Conservation (phyloP, 2,113 vertebrate species). For the Crotalus helleri region DNA sequence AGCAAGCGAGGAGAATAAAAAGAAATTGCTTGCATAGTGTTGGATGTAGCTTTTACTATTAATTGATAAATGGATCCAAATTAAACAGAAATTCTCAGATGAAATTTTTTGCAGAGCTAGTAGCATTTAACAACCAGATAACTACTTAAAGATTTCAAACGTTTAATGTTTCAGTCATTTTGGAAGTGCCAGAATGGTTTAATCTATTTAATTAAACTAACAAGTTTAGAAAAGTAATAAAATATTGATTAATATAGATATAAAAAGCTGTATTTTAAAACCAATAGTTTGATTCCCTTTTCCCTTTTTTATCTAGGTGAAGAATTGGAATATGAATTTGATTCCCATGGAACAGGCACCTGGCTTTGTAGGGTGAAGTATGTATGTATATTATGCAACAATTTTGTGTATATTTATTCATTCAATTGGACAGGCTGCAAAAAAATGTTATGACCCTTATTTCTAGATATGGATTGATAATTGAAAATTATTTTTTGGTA, state of each 20-base stretch:
- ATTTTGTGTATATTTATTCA: background rate
- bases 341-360: slow-evolving; percentile 86
- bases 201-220: background rate
- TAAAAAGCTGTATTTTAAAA: background rate
- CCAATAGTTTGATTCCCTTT: background rate
- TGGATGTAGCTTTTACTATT: background rate
- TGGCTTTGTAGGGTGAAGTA: slow-evolving; percentile 97
- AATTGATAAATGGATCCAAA: background rate
- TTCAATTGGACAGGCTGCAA: slow-evolving; percentile 5
- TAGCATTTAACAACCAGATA: background rate
- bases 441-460: background rate
- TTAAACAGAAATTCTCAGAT: background rate
- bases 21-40: background rate
- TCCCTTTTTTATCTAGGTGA: slow-evolving; percentile 75
- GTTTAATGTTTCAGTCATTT: background rate
- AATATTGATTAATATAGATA: background rate
- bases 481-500: background rate
- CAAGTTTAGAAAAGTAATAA: background rate
- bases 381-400: slow-evolving; percentile 68
- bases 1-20: background rate
- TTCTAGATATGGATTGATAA: slow-evolving; percentile 1
- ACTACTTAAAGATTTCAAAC: background rate
- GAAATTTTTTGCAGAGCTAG: background rate
- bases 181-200: background rate
- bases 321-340: slow-evolving; percentile 95